Evolutionary conservation across 2,797 vertebrate species (phyloP), one percentile per base, ranked within the genome.

Genomic region (Lepidocolaptes lacrymiger): DNA sequence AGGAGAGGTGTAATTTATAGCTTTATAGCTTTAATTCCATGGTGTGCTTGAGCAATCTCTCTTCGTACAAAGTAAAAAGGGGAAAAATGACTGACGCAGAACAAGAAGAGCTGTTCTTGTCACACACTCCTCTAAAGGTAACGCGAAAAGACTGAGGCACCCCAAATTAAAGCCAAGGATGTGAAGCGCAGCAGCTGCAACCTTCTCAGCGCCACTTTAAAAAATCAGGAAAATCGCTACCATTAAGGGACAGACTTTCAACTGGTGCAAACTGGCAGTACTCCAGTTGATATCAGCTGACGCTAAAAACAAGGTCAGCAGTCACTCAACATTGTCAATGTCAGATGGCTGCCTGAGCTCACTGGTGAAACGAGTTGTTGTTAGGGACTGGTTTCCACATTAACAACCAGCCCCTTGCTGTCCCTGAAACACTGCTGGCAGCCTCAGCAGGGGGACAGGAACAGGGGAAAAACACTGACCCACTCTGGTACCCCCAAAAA

Each of bases 181-280:
- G 30, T 20, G 68, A 87, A 82, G 61, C 0, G 0, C 39, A 76
- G 74, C 94, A 96, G 74, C 85, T 86, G 82, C 85, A 87, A 79
- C 89, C 49, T 93, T 82, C 81, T 79, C 80, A 61, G 63, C 0
- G 0, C 74, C 0, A 1, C 61, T 71, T 44, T n/a, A 83, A 89
- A 89, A 94, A 94, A 74, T 63, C 61, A 64, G 67, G 78, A 82
- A 85, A 90, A 90, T 85, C 6, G 2, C n/a, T 68, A 89, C 90
- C 85, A 90, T 80, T 77, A 95, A 90, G 56, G 79, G 71, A 71
- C 88, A 93, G 94, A 89, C 90, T 93, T 94, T 88, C 83, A 64
- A 96, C 93, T 95, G 93, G 95, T 96, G 80, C 88, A 87, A 82
- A 93, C 88, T 95, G 96, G 92, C 96, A 91, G 69, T 61, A 48